Evolutionary conservation across 2,113 vertebrate genomes (phyloP).

Genomic region (Hippocampus zosterae): DNA sequence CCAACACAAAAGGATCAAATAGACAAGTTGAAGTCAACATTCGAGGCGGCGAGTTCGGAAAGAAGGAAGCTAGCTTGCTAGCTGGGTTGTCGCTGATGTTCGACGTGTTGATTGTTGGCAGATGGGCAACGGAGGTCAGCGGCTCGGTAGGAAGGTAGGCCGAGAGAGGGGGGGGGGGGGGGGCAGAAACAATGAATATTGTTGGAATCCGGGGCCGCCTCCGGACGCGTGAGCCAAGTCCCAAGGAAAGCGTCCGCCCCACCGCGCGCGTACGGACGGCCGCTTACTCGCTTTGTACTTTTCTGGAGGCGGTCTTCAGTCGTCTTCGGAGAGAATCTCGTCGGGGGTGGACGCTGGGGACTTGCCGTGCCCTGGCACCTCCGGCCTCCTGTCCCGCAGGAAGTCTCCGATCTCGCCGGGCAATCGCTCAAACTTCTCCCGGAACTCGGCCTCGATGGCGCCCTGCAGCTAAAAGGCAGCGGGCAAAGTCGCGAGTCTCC

Average conservation of each 20-base stretch:
- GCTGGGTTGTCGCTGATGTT: no score
- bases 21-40: no score
- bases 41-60: no score
- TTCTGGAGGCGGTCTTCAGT: slow-evolving; percentile 25
- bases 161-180: no score
- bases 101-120: no score
- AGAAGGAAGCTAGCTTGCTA: no score
- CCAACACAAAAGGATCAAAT: no score
- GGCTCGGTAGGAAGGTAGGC: no score
- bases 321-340: slow-evolving; percentile 61
- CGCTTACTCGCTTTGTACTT: neutral
- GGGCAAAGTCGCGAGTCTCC: no score
- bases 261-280: slow-evolving; percentile 12
- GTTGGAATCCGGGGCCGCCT: neutral
- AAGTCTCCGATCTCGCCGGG: slow-evolving; percentile 92
- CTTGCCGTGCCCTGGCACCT: slow-evolving; percentile 53
- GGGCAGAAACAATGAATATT: no score
- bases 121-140: no score
- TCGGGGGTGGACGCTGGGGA: slow-evolving; percentile 55
- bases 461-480: slow-evolving; percentile 76
- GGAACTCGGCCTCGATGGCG: slow-evolving; percentile 87
- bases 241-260: no score
- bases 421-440: slow-evolving; percentile 90
- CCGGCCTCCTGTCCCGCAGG: slow-evolving; percentile 79
- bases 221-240: slow-evolving; percentile 26